These are phyloP conservation scores for Pachypeltis micranthus DNA, from an alignment of 1,140 invertebrate genomes.

Conservation along the genomic window DNA sequence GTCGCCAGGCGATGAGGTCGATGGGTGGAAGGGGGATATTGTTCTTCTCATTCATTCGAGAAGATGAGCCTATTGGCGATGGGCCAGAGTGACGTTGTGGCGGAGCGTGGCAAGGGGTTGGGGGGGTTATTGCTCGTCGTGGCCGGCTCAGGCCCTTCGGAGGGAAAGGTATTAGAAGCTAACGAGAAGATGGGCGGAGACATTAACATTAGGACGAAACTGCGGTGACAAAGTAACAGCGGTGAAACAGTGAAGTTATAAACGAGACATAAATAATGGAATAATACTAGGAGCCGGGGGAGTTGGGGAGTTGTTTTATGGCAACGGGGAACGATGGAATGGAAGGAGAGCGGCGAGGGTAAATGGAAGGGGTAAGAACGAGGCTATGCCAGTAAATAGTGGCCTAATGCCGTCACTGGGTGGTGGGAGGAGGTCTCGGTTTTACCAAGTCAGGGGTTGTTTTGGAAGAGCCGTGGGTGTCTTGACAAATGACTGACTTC, in stretches of 20 bases:
- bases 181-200: not conserved
- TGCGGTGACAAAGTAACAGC: conserved; percentile 7
- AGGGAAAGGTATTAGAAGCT: conserved; percentile 4
- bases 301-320: not conserved
- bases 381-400: conserved; percentile 6
- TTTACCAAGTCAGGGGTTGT: not conserved
- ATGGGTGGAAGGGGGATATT: too few species aligned
- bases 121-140: too few species aligned
- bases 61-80: too few species aligned
- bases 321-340: too few species aligned
- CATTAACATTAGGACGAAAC: conserved; percentile 3
- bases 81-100: too few species aligned
- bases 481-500: conserved; percentile 7
- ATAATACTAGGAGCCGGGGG: not conserved
- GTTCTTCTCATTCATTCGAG: too few species aligned
- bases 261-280: conserved; percentile 5
- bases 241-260: conserved; percentile 8
- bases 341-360: too few species aligned
- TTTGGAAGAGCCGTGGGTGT: not conserved
- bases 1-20: too few species aligned
- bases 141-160: too few species aligned
- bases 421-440: not conserved
- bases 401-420: conserved; percentile 2
- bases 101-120: too few species aligned
- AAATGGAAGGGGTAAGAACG: too few species aligned